phyloP scores from a whole-genome alignment of 2,888 invertebrate genomes.

The Pristionchus arcanus region DNA sequence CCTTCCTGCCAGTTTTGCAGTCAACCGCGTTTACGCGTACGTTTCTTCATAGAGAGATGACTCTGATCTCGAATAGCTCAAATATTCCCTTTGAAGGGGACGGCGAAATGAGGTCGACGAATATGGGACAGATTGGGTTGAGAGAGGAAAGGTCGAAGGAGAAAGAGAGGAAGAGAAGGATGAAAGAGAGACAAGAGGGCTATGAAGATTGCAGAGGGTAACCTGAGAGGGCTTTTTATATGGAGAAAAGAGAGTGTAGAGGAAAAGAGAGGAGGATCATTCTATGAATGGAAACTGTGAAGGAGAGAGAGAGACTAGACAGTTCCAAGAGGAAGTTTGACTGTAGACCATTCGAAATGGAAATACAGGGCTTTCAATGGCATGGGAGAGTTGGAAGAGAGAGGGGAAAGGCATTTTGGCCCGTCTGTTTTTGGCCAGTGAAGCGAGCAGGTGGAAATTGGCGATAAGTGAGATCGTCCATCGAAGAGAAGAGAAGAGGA shows the following conservation, averaged over 20 bases:
- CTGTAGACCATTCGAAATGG: background rate
- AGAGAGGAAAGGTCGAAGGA: background rate
- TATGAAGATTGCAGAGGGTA: constrained; percentile 15
- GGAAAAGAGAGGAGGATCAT: background rate
- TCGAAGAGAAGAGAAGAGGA: background rate
- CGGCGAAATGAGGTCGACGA: constrained; percentile 21
- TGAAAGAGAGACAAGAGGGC: background rate
- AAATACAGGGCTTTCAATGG: constrained; percentile 15
- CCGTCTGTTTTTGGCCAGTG: background rate
- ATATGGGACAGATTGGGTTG: constrained; percentile 28
- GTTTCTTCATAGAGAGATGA: constrained; percentile 4
- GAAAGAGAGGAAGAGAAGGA: background rate
- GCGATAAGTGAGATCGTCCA: background rate
- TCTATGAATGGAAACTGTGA: background rate
- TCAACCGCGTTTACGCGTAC: background rate
- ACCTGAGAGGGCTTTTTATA: constrained; percentile 30
- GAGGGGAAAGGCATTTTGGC: background rate
- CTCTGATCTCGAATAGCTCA: background rate
- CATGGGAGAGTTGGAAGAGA: background rate
- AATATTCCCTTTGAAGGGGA: background rate
- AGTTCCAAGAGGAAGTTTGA: background rate
- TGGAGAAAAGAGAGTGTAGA: background rate
- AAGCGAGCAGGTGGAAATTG: constrained; percentile 10
- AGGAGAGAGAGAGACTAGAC: background rate
- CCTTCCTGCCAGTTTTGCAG: background rate